phyloP scores from a whole-genome alignment of 2,113 vertebrate species.

The Todiramphus chloris region DNA sequence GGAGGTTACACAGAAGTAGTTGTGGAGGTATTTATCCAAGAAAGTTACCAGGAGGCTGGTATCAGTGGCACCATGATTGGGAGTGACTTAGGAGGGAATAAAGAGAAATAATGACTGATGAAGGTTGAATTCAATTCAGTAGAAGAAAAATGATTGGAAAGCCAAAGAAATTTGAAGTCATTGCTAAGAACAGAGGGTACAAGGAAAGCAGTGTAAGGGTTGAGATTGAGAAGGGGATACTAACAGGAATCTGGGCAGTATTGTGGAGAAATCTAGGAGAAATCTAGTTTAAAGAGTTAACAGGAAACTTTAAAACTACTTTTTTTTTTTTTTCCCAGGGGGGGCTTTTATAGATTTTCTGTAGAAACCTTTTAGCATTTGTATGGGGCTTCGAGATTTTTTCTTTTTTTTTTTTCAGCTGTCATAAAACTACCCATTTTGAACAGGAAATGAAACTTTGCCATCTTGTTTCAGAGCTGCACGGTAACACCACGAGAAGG shows the following conservation, averaged over 20 bases:
- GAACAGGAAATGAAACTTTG: slow-evolving; percentile 18
- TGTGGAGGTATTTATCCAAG: not conserved
- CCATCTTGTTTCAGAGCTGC: not conserved
- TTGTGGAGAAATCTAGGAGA: not conserved
- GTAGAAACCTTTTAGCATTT: not conserved
- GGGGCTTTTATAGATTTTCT: not conserved
- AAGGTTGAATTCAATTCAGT: not conserved
- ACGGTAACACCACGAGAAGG: not conserved
- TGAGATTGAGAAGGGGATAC: not conserved
- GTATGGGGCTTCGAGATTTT: rapidly evolving
- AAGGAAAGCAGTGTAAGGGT: not conserved
- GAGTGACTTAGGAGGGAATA: not conserved
- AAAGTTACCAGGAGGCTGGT: not conserved
- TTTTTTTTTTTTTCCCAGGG: not conserved
- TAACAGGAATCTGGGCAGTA: rapidly evolving
- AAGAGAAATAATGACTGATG: not conserved
- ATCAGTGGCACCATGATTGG: not conserved
- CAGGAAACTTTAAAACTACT: not conserved
- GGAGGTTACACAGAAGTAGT: not conserved
- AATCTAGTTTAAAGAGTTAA: not conserved
- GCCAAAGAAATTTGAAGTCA: not conserved
- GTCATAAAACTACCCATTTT: not conserved
- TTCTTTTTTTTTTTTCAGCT: not conserved
- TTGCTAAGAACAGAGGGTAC: not conserved
- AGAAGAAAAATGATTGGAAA: not conserved